Conservation (phyloP, 2,888 invertebrate genomes). For the Luffia ferchaultella region DNA sequence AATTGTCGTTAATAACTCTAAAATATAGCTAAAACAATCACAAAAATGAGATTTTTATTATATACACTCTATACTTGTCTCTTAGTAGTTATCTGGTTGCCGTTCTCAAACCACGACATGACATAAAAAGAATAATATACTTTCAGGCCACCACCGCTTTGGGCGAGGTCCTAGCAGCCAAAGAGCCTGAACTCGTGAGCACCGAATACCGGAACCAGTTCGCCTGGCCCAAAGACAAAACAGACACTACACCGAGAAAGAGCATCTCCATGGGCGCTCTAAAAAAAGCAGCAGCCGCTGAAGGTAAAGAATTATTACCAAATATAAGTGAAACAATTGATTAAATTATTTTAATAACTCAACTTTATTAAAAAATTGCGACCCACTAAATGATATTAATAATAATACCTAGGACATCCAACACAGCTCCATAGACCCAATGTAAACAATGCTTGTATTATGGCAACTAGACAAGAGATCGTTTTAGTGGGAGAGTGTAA, state of each 20-base stretch:
- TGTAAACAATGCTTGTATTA: too few species aligned
- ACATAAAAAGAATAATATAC: neutral
- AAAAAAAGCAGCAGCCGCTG: constrained; percentile 73
- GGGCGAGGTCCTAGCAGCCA: constrained; percentile 74
- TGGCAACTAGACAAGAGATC: too few species aligned
- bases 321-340: too few species aligned
- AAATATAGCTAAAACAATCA: too few species aligned
- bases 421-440: too few species aligned
- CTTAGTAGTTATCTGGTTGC: neutral
- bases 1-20: too few species aligned
- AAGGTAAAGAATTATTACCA: constrained; percentile 52
- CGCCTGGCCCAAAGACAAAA: constrained; percentile 81
- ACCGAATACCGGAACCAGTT: constrained; percentile 91
- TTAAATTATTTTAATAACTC: too few species aligned
- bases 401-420: too few species aligned
- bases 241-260: constrained; percentile 74
- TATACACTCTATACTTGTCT: neutral
- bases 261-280: constrained; percentile 89
- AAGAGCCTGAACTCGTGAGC: constrained; percentile 52
- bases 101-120: neutral
- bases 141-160: constrained; percentile 65
- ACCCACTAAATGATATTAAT: too few species aligned
- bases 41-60: neutral
- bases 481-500: too few species aligned
- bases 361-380: too few species aligned